phyloP scores from a whole-genome alignment of 1,140 invertebrate species.

The Cheumatopsyche charites region DNA sequence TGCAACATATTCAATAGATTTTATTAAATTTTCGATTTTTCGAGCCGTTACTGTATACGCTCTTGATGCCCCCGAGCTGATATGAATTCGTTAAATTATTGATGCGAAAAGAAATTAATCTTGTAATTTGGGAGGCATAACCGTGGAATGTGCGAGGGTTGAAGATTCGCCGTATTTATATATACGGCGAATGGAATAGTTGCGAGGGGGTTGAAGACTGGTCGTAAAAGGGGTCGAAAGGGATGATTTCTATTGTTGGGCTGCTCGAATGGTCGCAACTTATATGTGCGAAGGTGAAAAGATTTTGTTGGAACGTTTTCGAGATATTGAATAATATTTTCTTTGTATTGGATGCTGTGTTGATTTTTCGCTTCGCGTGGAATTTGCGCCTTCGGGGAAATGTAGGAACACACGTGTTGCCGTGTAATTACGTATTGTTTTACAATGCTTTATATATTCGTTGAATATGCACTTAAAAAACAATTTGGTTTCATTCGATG shows the following conservation, averaged over 20 bases:
- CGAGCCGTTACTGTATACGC: conserved; percentile 26
- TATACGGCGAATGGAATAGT: background rate
- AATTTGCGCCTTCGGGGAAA: too few relatives aligned
- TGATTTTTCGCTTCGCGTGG: too few relatives aligned
- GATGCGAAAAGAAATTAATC: conserved; percentile 50
- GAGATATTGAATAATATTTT: too few relatives aligned
- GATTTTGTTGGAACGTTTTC: too few relatives aligned
- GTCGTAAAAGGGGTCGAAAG: conserved; percentile 43
- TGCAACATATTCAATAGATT: background rate
- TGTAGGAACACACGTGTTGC: too few relatives aligned
- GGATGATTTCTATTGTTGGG: conserved; percentile 39
- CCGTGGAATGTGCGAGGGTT: conserved; percentile 43
- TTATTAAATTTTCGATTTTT: conserved; percentile 14
- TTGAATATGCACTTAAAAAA: too few relatives aligned
- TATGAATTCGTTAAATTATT: conserved; percentile 50
- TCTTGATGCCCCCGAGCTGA: conserved; percentile 37
- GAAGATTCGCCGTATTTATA: conserved; percentile 9
- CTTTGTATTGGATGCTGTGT: too few relatives aligned
- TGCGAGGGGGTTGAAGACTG: conserved; percentile 30
- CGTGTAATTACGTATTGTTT: too few relatives aligned
- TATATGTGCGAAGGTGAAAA: conserved; percentile 2
- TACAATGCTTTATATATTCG: too few relatives aligned
- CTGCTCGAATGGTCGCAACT: conserved; percentile 22
- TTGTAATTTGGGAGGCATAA: conserved; percentile 50
- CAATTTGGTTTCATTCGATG: too few relatives aligned